Evolutionary conservation across 2,888 invertebrate species (phyloP).

Genomic region (Spodoptera littoralis): DNA sequence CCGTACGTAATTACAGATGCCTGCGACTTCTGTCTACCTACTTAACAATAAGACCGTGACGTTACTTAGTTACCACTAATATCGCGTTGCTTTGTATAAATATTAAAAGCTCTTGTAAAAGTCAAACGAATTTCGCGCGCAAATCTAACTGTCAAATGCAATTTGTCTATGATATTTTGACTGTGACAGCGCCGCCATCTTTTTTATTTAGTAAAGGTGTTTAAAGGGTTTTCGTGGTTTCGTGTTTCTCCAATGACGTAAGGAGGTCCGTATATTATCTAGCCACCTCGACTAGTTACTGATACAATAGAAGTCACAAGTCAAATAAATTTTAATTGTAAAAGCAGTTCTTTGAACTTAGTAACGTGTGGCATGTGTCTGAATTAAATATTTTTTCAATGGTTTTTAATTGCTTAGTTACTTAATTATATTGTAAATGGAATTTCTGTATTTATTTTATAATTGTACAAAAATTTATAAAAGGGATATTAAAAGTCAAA

Average conservation of each 20-base stretch:
- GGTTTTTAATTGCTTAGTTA: slow-evolving; percentile 10
- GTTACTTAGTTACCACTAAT: slow-evolving; percentile 16
- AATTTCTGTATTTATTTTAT: too few species aligned
- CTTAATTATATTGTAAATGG: too few species aligned
- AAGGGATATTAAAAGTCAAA: too few species aligned
- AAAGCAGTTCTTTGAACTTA: slow-evolving; percentile 49
- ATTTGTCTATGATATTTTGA: too few species aligned
- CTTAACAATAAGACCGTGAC: slow-evolving; percentile 44
- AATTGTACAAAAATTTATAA: too few species aligned
- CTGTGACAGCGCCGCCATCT: too few species aligned
- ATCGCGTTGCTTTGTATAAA: slow-evolving; percentile 5
- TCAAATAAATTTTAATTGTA: slow-evolving; percentile 52
- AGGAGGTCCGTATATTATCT: slow-evolving; percentile 30
- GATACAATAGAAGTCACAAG: slow-evolving; percentile 42
- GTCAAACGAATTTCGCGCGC: slow-evolving; percentile 7
- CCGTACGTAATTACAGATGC: slow-evolving; percentile 29
- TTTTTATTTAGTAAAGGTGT: too few species aligned
- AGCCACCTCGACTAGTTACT: slow-evolving; percentile 4
- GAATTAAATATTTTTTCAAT: slow-evolving; percentile 9
- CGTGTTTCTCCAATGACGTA: slow-evolving; percentile 3
- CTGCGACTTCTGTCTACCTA: slow-evolving; percentile 40
- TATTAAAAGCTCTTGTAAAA: not conserved
- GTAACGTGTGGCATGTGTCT: slow-evolving; percentile 13
- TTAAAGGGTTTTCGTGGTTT: too few species aligned
- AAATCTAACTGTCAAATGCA: too few species aligned